Base-by-base conservation (phyloP, 2,888 invertebrate species). In the Drosophila neonasuta region DNA sequence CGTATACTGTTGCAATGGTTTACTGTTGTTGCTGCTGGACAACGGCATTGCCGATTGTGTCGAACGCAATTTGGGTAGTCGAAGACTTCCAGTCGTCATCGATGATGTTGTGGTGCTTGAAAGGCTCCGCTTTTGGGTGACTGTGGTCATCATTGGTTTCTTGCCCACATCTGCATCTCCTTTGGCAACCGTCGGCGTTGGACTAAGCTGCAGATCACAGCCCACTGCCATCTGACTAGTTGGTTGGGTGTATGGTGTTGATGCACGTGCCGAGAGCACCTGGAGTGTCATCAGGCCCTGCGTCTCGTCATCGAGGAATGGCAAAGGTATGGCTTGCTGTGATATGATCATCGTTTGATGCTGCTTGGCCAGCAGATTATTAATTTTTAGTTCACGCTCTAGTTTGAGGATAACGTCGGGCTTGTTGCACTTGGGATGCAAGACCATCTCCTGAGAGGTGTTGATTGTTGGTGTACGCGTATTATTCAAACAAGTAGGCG, bases 211-310 rank as follows among this genome's bases (percentile, higher is more conserved):
- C 59, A 90, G 62, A 41, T 88, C 90, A 59, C 88, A 88, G 64
- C 82, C 88, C 4, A 77, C 82, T 3, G 77, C 78, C 50, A 87
- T 57, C 15, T 81, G 75, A 15, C 62, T 77, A 1, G 57, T 66
- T n/a, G 87, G 81, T 29, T 81, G 79, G 0, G 88, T 89, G 36
- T 88, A 89, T 1, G 90, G 90, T 2, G 90, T 90, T 1, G 90
- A 90, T 0, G 90, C 89, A 1, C 90, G 81, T 6, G 88, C 87
- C 0, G 89, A 89, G 2, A 89, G 66, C 51, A 87, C 83, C 42
- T 90, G 89, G 44, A 90, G 56, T 4, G 88, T 56, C 45, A 71
- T 64, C 6, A 89, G 68, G 2, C 71, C 69, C n/a, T 89, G 76
- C 0, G 61, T 64, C 2, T 89, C 90, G 29, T 90, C 89, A 11